Evolutionary conservation across 2,113 vertebrate genomes (phyloP).

Genomic region (Syngnathoides biaculeatus): DNA sequence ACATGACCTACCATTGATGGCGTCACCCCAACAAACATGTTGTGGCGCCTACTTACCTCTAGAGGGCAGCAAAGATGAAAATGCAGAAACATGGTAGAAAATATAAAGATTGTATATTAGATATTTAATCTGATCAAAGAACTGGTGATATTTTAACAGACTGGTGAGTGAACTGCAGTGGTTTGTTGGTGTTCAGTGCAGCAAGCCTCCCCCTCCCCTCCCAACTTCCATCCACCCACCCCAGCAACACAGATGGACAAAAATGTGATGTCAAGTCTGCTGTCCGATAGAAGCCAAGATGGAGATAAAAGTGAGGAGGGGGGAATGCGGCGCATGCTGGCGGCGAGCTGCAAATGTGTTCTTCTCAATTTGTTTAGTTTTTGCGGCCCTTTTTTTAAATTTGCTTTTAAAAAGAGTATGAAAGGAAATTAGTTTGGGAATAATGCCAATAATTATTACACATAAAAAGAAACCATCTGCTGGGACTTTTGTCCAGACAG

Average conservation of each 20-base stretch:
- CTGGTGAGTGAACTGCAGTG: conserved; percentile 27
- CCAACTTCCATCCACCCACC: background rate
- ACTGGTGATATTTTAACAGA: conserved; percentile 7
- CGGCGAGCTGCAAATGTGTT: conserved; percentile 27
- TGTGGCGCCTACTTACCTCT: conserved; percentile 23
- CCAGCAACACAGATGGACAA: conserved; percentile 63
- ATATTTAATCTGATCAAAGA: conserved; percentile 49
- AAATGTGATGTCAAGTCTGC: conserved; percentile 72
- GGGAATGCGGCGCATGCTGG: conserved; percentile 21
- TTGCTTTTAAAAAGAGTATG: conserved; percentile 54
- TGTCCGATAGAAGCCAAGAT: conserved; percentile 17
- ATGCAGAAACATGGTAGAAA: conserved; percentile 27
- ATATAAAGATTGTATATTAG: conserved; percentile 49
- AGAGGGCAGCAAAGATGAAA: conserved; percentile 49
- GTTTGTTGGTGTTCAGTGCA: conserved; percentile 18
- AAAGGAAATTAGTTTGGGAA: conserved; percentile 55
- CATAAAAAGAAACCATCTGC: conserved; percentile 71
- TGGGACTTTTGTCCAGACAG: conserved; percentile 69
- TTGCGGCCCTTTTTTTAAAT: conserved; percentile 42
- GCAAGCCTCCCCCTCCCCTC: conserved; percentile 1
- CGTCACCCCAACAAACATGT: conserved; percentile 23
- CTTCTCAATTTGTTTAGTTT: conserved; percentile 18
- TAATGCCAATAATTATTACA: conserved; percentile 53
- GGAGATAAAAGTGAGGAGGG: conserved; percentile 1
- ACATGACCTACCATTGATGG: background rate